Conservation (phyloP, 2,797 vertebrate species). For the Sebastes kiyomatsui region DNA sequence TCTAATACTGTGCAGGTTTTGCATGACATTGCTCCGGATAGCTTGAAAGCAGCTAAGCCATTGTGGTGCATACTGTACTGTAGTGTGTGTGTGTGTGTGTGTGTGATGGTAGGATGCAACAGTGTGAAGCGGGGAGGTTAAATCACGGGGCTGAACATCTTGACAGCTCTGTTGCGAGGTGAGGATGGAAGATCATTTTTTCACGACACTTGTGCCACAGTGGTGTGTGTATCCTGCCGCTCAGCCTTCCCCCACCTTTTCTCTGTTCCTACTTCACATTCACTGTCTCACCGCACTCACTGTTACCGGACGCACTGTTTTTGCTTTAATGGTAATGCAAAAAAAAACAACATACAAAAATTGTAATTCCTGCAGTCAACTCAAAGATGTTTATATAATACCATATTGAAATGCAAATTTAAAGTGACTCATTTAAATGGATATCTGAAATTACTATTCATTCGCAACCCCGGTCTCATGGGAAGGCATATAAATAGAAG, state of each 20-base stretch:
- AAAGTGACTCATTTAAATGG: not conserved
- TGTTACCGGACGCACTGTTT: constrained; percentile 13
- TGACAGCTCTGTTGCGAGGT: constrained; percentile 71
- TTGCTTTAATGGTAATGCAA: not conserved
- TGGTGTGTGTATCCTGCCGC: constrained; percentile 60
- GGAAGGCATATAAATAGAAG: too few species aligned
- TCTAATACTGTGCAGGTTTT: constrained; percentile 35
- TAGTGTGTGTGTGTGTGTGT: not conserved
- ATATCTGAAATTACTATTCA: not conserved
- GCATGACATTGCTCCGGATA: constrained; percentile 26
- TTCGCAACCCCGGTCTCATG: too few species aligned
- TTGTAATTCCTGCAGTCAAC: not conserved
- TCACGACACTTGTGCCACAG: constrained; percentile 63
- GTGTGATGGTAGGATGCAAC: constrained; percentile 19
- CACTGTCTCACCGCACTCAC: not conserved
- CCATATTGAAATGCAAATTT: not conserved
- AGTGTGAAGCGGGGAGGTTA: constrained; percentile 57
- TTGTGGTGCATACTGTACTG: constrained; percentile 11
- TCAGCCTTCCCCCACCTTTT: constrained; percentile 20
- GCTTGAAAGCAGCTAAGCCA: constrained; percentile 37
- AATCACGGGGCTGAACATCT: constrained; percentile 71
- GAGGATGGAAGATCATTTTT: constrained; percentile 71
- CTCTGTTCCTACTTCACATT: constrained; percentile 26
- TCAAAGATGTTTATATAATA: not conserved
- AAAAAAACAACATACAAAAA: not conserved